Conservation (phyloP, 2,113 vertebrate species). For the Sphaerodactylus townsendi region DNA sequence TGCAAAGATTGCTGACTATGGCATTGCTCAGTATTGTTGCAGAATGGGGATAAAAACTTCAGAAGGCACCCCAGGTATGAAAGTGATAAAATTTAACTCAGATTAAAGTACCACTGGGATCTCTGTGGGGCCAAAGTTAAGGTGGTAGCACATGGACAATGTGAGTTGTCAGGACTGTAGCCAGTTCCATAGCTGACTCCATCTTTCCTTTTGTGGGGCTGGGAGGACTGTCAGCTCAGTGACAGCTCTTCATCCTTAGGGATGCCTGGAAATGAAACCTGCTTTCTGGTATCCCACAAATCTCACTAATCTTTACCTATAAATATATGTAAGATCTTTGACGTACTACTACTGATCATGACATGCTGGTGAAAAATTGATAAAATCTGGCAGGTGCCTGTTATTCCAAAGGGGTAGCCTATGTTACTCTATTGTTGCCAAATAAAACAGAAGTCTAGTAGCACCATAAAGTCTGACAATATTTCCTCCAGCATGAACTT, state of each 20-base stretch:
- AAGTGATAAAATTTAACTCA: too few species aligned
- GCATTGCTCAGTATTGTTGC: slow-evolving; percentile 96
- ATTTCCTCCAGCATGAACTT: too few species aligned
- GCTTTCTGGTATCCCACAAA: neutral
- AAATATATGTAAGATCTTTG: too few species aligned
- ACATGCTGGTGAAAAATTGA: too few species aligned
- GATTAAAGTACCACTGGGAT: neutral
- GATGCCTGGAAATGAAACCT: neutral
- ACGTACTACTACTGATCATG: too few species aligned
- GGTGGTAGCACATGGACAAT: too few species aligned
- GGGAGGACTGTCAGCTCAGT: neutral
- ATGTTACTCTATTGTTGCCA: too few species aligned
- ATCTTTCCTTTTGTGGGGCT: neutral
- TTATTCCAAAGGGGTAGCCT: too few species aligned
- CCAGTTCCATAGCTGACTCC: neutral
- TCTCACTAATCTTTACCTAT: neutral
- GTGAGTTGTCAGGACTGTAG: neutral
- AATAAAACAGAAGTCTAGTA: too few species aligned
- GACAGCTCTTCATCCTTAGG: neutral
- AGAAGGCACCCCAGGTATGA: slow-evolving; percentile 92
- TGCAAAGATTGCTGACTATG: slow-evolving; percentile 97
- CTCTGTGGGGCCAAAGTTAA: neutral
- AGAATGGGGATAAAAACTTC: slow-evolving; percentile 95
- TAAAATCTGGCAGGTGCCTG: too few species aligned
- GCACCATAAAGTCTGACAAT: too few species aligned